Evolutionary conservation across 2,888 invertebrate species (phyloP).

Genomic region (Mimachlamys varia): DNA sequence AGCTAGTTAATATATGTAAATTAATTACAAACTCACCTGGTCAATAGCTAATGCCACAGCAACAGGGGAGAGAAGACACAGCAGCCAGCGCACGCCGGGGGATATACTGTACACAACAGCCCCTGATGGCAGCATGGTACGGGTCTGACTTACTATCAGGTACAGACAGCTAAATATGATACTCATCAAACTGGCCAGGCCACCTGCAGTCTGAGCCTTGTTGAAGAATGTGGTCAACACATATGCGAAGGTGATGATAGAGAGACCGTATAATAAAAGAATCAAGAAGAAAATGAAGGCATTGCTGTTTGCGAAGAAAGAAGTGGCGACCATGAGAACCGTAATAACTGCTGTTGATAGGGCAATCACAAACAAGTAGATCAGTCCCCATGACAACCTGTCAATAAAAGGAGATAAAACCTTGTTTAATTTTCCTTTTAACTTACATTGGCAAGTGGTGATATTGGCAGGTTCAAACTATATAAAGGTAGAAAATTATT

Average conservation of each 20-base stretch:
- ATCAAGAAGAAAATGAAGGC: conserved; percentile 90
- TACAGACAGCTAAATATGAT: conserved; percentile 91
- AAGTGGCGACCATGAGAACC: conserved; percentile 82
- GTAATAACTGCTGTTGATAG: conserved; percentile 86
- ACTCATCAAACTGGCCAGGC: conserved; percentile 90
- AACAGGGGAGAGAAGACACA: conserved; percentile 91
- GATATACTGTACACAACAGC: conserved; percentile 73
- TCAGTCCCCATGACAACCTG: conserved; percentile 92
- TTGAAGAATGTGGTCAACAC: conserved; percentile 94
- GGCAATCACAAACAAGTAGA: conserved; percentile 88
- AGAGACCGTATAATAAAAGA: conserved; percentile 90
- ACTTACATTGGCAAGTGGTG: too few relatives aligned
- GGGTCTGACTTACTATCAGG: conserved; percentile 88
- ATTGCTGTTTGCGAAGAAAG: conserved; percentile 91
- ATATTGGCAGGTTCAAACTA: too few relatives aligned
- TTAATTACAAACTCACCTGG: conserved; percentile 84
- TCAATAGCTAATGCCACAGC: conserved; percentile 93
- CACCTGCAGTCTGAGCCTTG: conserved; percentile 87
- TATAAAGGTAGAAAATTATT: too few relatives aligned
- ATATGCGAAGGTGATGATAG: conserved; percentile 91
- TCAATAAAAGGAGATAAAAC: conserved; percentile 68
- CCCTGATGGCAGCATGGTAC: conserved; percentile 59
- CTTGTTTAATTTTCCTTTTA: too few relatives aligned
- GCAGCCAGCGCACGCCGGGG: conserved; percentile 88
- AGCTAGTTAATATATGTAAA: neutral